Evolutionary conservation across 2,797 vertebrate genomes (phyloP).

Genomic region (Peromyscus melanophrys): DNA sequence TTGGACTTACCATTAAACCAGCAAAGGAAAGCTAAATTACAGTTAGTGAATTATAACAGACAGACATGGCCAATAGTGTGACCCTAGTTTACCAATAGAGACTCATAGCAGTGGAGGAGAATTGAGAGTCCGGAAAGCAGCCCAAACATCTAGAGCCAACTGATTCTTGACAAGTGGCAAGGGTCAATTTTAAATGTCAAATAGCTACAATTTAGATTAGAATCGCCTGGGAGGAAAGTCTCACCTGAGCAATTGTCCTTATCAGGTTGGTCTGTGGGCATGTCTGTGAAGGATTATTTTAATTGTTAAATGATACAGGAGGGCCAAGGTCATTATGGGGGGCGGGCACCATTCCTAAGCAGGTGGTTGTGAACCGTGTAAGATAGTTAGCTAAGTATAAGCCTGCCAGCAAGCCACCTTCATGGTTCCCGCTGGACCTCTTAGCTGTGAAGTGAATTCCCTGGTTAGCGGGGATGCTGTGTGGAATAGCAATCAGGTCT

Average conservation of each 20-base stretch:
- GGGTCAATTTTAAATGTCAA: background rate
- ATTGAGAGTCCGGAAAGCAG: background rate
- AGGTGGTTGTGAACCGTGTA: background rate
- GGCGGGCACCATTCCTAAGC: background rate
- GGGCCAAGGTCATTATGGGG: background rate
- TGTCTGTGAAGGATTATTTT: background rate
- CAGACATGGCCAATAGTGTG: background rate
- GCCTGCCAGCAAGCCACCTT: background rate
- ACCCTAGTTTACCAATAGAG: background rate
- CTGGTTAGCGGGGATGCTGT: too few relatives aligned
- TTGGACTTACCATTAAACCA: constrained; percentile 36
- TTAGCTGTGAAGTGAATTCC: background rate
- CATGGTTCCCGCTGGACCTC: background rate
- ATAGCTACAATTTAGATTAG: background rate
- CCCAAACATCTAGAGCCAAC: background rate
- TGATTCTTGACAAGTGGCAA: background rate
- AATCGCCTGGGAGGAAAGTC: background rate
- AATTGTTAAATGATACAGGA: background rate
- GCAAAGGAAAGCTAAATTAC: constrained; percentile 57
- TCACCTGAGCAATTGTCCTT: background rate
- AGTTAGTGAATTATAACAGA: background rate
- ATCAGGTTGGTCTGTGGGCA: background rate
- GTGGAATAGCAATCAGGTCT: background rate
- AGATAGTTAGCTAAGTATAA: background rate
- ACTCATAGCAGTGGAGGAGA: background rate